These are phyloP conservation scores for Cladopsammia gracilis DNA, from an alignment of 64 coral and sea anemone genomes.

Conservation along the genomic window DNA sequence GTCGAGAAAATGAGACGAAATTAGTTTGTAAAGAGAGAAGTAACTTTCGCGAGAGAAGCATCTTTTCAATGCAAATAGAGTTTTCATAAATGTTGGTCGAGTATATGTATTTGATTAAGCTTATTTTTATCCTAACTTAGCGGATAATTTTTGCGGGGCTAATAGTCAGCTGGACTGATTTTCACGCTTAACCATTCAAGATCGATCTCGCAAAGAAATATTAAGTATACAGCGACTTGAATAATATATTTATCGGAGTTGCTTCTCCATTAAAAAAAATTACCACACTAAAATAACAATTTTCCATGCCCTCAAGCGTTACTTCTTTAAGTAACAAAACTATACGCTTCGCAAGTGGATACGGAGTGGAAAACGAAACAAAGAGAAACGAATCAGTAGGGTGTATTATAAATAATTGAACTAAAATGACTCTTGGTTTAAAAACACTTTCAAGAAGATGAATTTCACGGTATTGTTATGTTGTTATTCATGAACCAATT, in stretches of 20 bases:
- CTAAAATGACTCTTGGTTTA: background rate
- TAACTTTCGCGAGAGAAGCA: background rate
- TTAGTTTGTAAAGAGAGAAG: background rate
- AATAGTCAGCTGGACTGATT: too few relatives aligned
- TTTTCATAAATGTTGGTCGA: background rate
- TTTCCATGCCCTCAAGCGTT: too few relatives aligned
- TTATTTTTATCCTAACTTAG: background rate
- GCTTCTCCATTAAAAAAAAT: too few relatives aligned
- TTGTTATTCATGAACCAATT: too few relatives aligned
- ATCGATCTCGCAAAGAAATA: too few relatives aligned
- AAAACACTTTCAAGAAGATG: background rate
- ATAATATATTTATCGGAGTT: too few relatives aligned
- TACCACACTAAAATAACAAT: too few relatives aligned
- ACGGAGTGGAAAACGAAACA: background rate
- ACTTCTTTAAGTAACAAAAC: background rate
- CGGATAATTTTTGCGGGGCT: background rate
- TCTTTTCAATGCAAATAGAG: background rate
- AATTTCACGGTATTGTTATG: background rate
- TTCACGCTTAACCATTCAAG: too few relatives aligned
- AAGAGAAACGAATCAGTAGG: background rate
- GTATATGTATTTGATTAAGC: too few relatives aligned
- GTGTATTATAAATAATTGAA: slow-evolving; percentile 6
- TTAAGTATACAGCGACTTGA: too few relatives aligned
- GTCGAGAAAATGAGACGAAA: background rate
- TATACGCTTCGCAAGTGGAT: background rate